Conservation (phyloP, 2,797 vertebrate species). For the Apogon talboti region DNA sequence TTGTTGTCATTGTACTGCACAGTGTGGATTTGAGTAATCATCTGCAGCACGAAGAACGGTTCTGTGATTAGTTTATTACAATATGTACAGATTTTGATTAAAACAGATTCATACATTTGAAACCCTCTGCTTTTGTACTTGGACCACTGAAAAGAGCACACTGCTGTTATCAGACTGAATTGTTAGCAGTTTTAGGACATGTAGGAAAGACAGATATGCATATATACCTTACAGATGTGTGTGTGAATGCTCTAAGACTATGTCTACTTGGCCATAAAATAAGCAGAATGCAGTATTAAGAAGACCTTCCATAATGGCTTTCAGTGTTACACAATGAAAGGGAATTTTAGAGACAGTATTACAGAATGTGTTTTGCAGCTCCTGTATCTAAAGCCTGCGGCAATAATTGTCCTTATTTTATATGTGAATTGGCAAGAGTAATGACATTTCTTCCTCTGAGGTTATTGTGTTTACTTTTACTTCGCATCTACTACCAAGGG, state of each 20-base stretch:
- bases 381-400: constrained; percentile 20
- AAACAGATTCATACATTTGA: background rate
- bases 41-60: background rate
- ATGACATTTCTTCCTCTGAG: constrained; percentile 43
- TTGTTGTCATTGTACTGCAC: background rate
- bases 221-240: constrained; percentile 13
- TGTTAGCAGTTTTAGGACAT: background rate
- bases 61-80: background rate
- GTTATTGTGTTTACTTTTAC: constrained; percentile 30
- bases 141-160: background rate
- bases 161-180: constrained; percentile 9
- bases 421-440: constrained; percentile 45
- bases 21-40: background rate
- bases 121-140: background rate
- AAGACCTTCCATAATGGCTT: constrained; percentile 14
- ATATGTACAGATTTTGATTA: constrained; percentile 7
- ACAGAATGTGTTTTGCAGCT: constrained; percentile 34
- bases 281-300: background rate
- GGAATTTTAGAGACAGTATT: constrained; percentile 7
- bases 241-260: constrained; percentile 18
- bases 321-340: constrained; percentile 15
- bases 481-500: constrained; percentile 17
- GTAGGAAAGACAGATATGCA: background rate
- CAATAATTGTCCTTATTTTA: constrained; percentile 47
- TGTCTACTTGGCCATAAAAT: constrained; percentile 13